These are phyloP conservation scores for Poeciliopsis gracilis DNA, from an alignment of 2,797 vertebrate genomes.

Conservation along the genomic window DNA sequence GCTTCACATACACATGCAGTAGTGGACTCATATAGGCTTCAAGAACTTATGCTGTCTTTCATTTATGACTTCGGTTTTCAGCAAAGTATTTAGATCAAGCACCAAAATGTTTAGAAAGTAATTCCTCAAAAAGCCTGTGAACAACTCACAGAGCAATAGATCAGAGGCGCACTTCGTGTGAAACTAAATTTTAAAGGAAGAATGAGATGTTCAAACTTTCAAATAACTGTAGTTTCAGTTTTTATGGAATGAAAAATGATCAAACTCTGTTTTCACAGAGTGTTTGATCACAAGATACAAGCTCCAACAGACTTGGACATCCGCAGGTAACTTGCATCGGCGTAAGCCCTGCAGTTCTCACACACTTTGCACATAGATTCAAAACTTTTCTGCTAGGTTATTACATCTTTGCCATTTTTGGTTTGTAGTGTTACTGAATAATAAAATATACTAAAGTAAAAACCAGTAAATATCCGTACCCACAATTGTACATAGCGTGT, in stretches of 20 bases:
- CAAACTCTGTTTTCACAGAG: neutral
- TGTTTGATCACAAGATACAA: neutral
- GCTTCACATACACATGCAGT: slow-evolving; percentile 49
- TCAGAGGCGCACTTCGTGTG: neutral
- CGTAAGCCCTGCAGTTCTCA: neutral
- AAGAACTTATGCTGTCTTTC: slow-evolving; percentile 40
- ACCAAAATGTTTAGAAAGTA: neutral
- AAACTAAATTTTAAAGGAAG: neutral
- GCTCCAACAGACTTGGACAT: neutral
- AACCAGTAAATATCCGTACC: neutral
- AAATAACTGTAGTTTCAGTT: neutral
- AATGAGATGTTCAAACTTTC: neutral
- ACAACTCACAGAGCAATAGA: neutral
- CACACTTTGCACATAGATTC: neutral
- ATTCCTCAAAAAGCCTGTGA: neutral
- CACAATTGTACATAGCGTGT: neutral
- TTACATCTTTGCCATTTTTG: neutral
- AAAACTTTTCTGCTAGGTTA: neutral
- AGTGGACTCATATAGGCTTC: slow-evolving; percentile 40
- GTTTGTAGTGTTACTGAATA: neutral
- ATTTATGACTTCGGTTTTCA: slow-evolving; percentile 20
- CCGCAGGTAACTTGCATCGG: neutral
- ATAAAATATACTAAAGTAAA: neutral
- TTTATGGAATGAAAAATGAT: neutral
- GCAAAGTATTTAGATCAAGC: neutral